Base-by-base conservation (phyloP, 2,113 vertebrate genomes). In the Aptenodytes patagonicus region DNA sequence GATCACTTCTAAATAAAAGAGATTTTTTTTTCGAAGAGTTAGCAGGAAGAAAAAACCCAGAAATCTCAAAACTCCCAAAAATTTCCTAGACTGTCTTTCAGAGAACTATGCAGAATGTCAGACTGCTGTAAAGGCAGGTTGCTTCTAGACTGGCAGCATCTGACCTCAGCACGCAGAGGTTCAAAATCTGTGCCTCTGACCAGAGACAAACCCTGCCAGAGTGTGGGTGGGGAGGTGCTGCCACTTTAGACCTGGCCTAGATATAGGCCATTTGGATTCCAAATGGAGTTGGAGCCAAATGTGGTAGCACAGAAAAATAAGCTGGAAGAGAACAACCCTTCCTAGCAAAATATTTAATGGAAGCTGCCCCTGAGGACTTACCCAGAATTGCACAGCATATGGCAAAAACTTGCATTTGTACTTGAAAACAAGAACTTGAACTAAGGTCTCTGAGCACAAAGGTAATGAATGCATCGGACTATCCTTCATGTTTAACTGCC, bases 321-420 rank as follows among this genome's bases (percentile, higher is more conserved):
- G 7, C 54, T 92, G 79, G 38, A 90, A 87, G 68, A 91, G 83
- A 91, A 76, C 79, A 88, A 42, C 22, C 6, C 31, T 94, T 94
- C 76, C 38, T 89, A 91, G 69, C 42, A 81, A 95, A 96, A 87
- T 84, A 87, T 55, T 89, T 70, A 65, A 61, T 57, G 78, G 90
- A 93, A 87, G 51, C 68, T 87, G 51, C 78, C 76, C 89, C 65
- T 65, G 49, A 69, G 87, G 73, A 49, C 34, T 83, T 80, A 65
- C 21, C 72, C 71, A 68, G 87, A 65, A 83, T 79, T 85, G n/a
- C 51, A 51, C 22, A 80, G 71, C 66, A 16, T 83, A 62, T 69
- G 70, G 78, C n/a, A 81, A 69, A 93, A 55, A 47, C 58, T 77
- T 95, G 54, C 51, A 51, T 52, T 64, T 89, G 42, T 70, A 62